Evolutionary conservation across 2,888 invertebrate genomes (phyloP).

Genomic region (Hypercompe scribonia): DNA sequence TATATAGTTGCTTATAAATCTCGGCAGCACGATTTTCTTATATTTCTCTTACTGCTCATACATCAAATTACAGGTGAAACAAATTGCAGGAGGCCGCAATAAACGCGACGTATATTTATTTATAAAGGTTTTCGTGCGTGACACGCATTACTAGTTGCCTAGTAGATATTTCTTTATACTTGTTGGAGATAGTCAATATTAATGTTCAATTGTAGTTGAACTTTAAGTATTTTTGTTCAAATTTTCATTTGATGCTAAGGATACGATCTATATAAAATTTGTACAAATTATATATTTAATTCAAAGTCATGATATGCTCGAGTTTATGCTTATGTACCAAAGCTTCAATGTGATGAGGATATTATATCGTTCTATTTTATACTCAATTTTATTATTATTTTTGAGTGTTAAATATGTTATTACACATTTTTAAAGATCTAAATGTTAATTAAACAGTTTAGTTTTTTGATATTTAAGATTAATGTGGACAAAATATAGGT

Average conservation of each 20-base stretch:
- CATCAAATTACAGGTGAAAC: slow-evolving; percentile 80
- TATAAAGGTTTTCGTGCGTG: slow-evolving; percentile 67
- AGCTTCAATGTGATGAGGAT: too few relatives aligned
- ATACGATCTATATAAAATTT: too few relatives aligned
- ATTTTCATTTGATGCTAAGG: too few relatives aligned
- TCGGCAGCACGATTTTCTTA: slow-evolving; percentile 48
- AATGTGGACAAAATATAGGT: too few relatives aligned
- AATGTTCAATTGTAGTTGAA: background rate
- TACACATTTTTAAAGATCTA: background rate
- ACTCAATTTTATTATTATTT: too few relatives aligned
- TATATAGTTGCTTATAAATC: slow-evolving; percentile 47
- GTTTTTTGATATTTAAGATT: too few relatives aligned
- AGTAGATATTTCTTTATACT: slow-evolving; percentile 34
- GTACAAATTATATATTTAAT: too few relatives aligned
- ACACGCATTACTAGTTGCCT: slow-evolving; percentile 53
- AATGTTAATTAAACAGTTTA: too few relatives aligned
- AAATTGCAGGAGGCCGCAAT: slow-evolving; percentile 73
- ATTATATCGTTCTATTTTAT: too few relatives aligned
- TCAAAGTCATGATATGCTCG: too few relatives aligned
- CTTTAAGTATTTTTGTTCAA: background rate
- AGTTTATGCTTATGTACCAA: too few relatives aligned
- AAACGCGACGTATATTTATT: slow-evolving; percentile 74
- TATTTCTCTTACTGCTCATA: slow-evolving; percentile 58
- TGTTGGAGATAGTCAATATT: background rate
- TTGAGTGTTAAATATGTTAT: too few relatives aligned